Evolutionary conservation across 1,140 invertebrate genomes (phyloP), one percentile per base, ranked within the genome.

Genomic region (Penaeus chinensis): DNA sequence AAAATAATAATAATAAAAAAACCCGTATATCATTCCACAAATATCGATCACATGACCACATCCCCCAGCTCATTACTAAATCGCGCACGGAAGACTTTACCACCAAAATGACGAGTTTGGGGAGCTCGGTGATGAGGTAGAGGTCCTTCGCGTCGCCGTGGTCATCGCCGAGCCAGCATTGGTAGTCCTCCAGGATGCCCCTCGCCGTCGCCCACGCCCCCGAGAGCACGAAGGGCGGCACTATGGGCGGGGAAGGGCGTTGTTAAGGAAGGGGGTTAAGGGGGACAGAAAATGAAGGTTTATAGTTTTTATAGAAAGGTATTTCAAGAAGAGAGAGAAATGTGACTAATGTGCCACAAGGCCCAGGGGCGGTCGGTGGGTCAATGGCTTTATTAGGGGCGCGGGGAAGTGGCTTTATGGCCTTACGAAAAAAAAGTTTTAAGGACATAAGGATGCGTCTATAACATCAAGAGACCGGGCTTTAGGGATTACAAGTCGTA

Each of bases 41-140:
- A 61, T 62, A n/a, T 81, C 22, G n/a, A 24, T 63, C 8, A 69
- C 11, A 11, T 69, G 32, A 32, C 32, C 32, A 32, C 32, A 32
- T n/a, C 32, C 32, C 32, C 1, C 32, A 32, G 32, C 32, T 32
- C 32, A 1, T 32, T 1, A 32, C 32, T 32, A 32, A 32, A 32
- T 32, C 32, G 32, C 32, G 32, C 32, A 32, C 32, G 32, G 32
- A 32, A 32, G 32, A 32, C 32, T 85, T 84, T 74, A 90, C 90
- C 0, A 92, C n/a, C 27, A 95, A 91, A 63, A 94, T 93, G 22
- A 91, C 85, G 7, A 94, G 90, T 66, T 94, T 91, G 27, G 94
- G 94, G 11, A 91, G 92, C 90, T 94, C 94, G 10, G 93, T 90
- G 5, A 93, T 92, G 94, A 94, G 94, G 82, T 87, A 80, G 19